These are phyloP conservation scores for Miltochrista miniata DNA, from an alignment of 2,888 invertebrate species.

Conservation along the genomic window DNA sequence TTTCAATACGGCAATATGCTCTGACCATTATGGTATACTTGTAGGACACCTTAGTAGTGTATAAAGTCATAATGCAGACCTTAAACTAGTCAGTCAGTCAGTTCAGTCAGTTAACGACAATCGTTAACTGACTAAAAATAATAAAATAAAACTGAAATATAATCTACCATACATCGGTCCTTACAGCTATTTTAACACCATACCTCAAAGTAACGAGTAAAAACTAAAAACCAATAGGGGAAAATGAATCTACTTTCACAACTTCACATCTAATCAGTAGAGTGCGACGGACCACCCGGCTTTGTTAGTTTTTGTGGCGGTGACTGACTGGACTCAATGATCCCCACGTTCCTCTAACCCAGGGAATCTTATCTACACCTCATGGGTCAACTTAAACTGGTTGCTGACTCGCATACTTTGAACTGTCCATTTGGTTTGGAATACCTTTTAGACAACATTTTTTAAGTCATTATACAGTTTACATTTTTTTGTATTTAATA, in stretches of 20 bases:
- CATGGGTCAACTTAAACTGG: conserved; percentile 39
- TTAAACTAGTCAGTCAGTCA: no score
- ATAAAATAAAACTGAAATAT: background rate
- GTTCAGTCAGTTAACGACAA: no score
- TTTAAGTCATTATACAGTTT: conserved; percentile 26
- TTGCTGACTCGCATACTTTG: conserved; percentile 48
- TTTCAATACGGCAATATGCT: no score
- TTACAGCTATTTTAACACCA: conserved; percentile 4
- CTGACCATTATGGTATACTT: no score
- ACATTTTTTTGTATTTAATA: conserved; percentile 9
- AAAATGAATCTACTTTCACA: conserved; percentile 45
- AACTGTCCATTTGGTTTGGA: conserved; percentile 45
- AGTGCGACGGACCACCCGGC: conserved; percentile 55
- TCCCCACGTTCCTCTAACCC: conserved; percentile 30
- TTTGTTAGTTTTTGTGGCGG: conserved; percentile 60
- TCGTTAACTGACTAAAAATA: no score
- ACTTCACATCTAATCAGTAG: conserved; percentile 38
- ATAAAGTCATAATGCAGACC: no score
- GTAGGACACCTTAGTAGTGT: no score
- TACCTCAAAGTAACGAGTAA: conserved; percentile 13
- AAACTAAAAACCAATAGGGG: conserved; percentile 41
- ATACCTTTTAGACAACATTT: conserved; percentile 43
- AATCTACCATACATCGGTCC: no score
- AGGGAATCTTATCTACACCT: conserved; percentile 28
- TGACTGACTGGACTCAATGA: conserved; percentile 42